Evolutionary conservation across 1,140 invertebrate species (phyloP), one percentile per base, ranked within the genome.

Genomic region (Carcinoscorpius rotundicauda): DNA sequence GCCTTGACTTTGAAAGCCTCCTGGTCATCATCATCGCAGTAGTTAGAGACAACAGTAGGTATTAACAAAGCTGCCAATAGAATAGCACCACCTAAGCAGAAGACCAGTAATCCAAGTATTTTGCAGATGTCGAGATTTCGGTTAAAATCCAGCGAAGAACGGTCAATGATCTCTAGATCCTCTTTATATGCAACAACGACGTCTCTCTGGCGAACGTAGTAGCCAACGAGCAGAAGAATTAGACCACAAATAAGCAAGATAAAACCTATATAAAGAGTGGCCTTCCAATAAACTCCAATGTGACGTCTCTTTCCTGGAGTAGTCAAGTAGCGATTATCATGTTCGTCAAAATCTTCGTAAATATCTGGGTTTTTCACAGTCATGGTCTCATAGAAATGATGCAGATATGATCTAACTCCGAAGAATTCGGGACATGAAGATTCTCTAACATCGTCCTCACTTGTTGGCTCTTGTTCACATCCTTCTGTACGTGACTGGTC

Each of bases 71-170:
- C 74, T 55, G 78, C 71, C 48, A 80, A 76, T 4, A 81, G 68
- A 6, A 81, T 76, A 4, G 78, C 69, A 6, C 81, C 80, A n/a
- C 81, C 81, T 9, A 76, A 68, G 70, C 80, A 81, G 72, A 82
- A 82, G 5, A 80, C 67, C 4, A 77, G 75, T 29, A 82, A 71
- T 3, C 81, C 81, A 53, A 79, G 74, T 4, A 82, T 71, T 68
- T 81, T 82, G 69, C 78, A 79, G 62, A 76, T 71, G 68, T 82
- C 80, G 59, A 83, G 71, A 50, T 77, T 78, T n/a, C 75, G 72
- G 73, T 82, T 83, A 72, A 79, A 82, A 10, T 71, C 65, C 49
- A 78, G 72, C 5, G 80, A 80, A 58, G 69, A 71, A 10, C 75
- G 72, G 73, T 82, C 80, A 9, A 82, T 71, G 58, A 81, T 76